A percentile compares a stretch with the other conserved stretches of the same genome.
phyloP scores from a whole-genome alignment of 1,140 invertebrate genomes.

The Drosophila ficusphila region DNA sequence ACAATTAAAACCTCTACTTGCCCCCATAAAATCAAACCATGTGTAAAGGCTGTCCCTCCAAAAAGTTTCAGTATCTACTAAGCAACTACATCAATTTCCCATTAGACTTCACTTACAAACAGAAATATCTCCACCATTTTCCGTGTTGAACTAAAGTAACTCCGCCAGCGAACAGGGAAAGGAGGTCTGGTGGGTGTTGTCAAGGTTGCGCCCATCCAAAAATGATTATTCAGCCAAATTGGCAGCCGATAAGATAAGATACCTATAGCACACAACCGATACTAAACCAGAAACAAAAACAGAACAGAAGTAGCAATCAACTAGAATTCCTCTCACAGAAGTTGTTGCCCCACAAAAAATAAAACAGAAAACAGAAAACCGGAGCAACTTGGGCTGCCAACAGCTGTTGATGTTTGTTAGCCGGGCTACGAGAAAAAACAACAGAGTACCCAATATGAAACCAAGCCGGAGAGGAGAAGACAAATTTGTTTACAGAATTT shows the following conservation, averaged over 20 bases:
- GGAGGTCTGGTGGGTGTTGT: constrained; percentile 7
- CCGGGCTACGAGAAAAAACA: constrained; percentile 28
- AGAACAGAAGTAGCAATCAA: constrained; percentile 25
- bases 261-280: constrained; percentile 14
- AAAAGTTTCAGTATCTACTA: constrained; percentile 15
- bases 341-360: constrained; percentile 40
- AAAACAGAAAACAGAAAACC: constrained; percentile 34
- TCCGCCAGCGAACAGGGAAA: constrained; percentile 1
- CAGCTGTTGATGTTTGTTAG: constrained; percentile 49
- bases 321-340: constrained; percentile 30
- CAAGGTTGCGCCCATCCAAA: constrained; percentile 47
- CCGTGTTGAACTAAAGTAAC: constrained; percentile 32
- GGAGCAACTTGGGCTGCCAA: constrained; percentile 29
- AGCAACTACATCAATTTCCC: constrained; percentile 29
- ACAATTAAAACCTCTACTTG: too few relatives aligned
- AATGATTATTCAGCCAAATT: constrained; percentile 42
- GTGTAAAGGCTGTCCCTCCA: background rate
- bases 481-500: constrained; percentile 59
- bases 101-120: constrained; percentile 23
- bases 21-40: background rate
- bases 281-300: constrained; percentile 33
- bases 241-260: constrained; percentile 48
- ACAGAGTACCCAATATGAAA: constrained; percentile 29
- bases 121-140: constrained; percentile 23
- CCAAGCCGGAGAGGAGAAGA: constrained; percentile 31